phyloP scores from a whole-genome alignment of 2,113 vertebrate species.

The Macrotus californicus region DNA sequence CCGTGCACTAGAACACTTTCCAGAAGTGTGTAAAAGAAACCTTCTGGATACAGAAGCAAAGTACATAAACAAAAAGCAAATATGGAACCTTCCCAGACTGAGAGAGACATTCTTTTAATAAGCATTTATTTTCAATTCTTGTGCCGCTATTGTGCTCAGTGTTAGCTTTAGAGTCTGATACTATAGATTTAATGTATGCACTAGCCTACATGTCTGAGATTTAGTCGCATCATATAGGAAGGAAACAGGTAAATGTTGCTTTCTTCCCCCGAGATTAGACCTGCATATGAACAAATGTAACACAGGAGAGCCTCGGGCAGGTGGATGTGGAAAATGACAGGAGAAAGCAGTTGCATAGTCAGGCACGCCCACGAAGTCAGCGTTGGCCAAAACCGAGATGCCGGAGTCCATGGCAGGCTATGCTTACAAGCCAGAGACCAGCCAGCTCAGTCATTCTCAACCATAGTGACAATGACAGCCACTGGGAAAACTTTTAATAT shows the following conservation, averaged over 20 bases:
- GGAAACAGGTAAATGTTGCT: not conserved
- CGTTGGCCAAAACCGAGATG: no score
- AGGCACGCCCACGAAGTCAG: not conserved
- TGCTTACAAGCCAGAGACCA: not conserved
- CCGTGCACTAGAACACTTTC: not conserved
- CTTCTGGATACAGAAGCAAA: not conserved
- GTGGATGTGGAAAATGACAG: fast-evolving
- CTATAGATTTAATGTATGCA: no score
- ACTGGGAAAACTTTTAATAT: not conserved
- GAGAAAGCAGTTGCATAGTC: no score
- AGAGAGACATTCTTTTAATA: not conserved
- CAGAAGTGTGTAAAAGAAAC: not conserved
- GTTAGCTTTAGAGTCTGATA: not conserved
- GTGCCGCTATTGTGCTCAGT: not conserved
- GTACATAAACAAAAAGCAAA: not conserved
- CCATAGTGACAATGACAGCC: not conserved
- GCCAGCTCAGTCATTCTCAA: not conserved
- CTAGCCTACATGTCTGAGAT: not conserved
- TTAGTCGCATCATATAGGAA: not conserved
- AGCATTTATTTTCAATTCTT: not conserved
- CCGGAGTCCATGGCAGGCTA: fast-evolving
- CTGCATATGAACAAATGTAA: not conserved
- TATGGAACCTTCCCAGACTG: fast-evolving
- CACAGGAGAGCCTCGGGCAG: not conserved
- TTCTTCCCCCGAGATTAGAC: not conserved